A percentile compares a stretch with the other conserved stretches of the same genome.
phyloP scores from a whole-genome alignment of 1,140 invertebrate species.

The Pararge aegeria region DNA sequence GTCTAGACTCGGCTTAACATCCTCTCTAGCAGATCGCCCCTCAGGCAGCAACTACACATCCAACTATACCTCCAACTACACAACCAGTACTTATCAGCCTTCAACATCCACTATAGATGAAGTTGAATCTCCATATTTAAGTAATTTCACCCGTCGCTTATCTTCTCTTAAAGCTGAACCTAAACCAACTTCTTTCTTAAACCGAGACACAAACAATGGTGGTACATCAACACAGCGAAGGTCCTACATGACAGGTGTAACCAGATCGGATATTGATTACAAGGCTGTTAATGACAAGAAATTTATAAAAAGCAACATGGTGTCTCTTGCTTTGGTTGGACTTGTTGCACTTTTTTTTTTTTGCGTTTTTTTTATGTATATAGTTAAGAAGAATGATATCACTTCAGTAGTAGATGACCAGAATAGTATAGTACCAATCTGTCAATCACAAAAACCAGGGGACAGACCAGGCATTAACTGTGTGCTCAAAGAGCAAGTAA shows the following conservation, averaged over 20 bases:
- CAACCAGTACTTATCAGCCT: conserved; percentile 59
- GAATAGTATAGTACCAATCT: conserved; percentile 80
- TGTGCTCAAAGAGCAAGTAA: conserved; percentile 80
- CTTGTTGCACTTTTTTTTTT: conserved; percentile 84
- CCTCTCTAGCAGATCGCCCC: conserved; percentile 54
- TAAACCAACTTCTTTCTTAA: conserved; percentile 50
- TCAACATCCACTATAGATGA: conserved; percentile 63
- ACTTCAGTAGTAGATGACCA: conserved; percentile 70
- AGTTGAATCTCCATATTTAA: conserved; percentile 83
- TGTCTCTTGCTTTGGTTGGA: conserved; percentile 83
- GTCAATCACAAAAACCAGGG: conserved; percentile 67
- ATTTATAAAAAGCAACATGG: conserved; percentile 81
- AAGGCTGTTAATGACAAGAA: conserved; percentile 73
- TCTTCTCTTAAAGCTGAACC: conserved; percentile 79
- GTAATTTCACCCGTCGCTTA: conserved; percentile 83
- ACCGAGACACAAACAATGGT: conserved; percentile 66
- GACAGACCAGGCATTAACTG: conserved; percentile 81
- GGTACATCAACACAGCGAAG: conserved; percentile 54
- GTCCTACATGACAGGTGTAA: conserved; percentile 57
- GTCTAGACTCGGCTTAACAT: conserved; percentile 69
- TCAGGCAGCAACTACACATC: conserved; percentile 51
- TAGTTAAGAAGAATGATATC: conserved; percentile 81
- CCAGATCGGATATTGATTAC: conserved; percentile 72
- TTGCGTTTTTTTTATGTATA: conserved; percentile 83
- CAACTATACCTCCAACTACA: conserved; percentile 47